Conservation (phyloP, 2,888 invertebrate genomes). For the Cyrtodaria siliqua region DNA sequence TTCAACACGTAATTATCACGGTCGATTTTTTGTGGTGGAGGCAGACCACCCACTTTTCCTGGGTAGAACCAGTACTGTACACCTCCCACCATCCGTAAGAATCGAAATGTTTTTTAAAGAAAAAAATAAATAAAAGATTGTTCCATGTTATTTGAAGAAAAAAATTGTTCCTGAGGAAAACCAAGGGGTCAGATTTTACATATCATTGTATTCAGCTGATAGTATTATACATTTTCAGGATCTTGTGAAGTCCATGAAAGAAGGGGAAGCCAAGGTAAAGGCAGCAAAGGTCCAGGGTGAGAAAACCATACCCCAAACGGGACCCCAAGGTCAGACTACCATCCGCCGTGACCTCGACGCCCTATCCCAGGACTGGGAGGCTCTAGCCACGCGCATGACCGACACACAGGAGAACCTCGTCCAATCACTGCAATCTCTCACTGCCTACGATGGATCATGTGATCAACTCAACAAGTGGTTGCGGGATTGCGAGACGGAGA, state of each 20-base stretch:
- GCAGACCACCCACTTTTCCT: too few species aligned
- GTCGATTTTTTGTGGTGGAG: too few species aligned
- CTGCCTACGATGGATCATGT: conserved; percentile 92
- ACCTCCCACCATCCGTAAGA: too few species aligned
- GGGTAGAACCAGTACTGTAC: too few species aligned
- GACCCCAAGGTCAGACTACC: conserved; percentile 96
- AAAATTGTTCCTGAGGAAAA: too few species aligned
- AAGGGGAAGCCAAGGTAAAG: conserved; percentile 90
- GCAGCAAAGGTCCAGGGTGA: conserved; percentile 94
- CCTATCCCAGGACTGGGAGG: conserved; percentile 94
- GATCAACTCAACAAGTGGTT: conserved; percentile 94
- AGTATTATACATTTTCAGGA: too few species aligned
- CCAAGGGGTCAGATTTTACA: too few species aligned
- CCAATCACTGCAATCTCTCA: conserved; percentile 92
- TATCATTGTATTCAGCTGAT: too few species aligned
- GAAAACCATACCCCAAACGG: conserved; percentile 95
- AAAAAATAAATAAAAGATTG: too few species aligned
- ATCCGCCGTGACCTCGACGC: conserved; percentile 94
- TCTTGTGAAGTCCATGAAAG: conserved; percentile 72
- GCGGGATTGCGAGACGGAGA: conserved; percentile 93
- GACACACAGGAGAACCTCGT: conserved; percentile 94
- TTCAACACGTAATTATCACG: too few species aligned
- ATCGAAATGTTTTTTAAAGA: too few species aligned
- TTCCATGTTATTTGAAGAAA: too few species aligned
- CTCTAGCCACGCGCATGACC: conserved; percentile 93